These are phyloP conservation scores for Notoglanidium macrostoma DNA, from an alignment of 2,797 vertebrate species.

Conservation along the genomic window DNA sequence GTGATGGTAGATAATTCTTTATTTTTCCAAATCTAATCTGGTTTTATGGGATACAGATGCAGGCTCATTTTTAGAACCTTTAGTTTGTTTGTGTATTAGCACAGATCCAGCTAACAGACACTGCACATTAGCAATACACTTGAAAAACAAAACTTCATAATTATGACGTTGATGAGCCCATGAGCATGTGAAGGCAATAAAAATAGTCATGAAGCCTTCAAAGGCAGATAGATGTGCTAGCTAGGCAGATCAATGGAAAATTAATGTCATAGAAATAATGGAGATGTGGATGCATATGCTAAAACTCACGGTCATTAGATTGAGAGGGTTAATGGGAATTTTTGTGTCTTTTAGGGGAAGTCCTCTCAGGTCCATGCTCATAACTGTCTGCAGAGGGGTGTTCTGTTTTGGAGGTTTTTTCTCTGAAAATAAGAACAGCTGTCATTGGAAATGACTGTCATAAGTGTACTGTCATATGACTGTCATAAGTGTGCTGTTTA, in stretches of 20 bases:
- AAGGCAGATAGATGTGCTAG: too few species aligned
- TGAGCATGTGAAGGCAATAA: not conserved
- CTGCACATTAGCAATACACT: not conserved
- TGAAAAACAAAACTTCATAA: not conserved
- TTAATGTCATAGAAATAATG: not conserved
- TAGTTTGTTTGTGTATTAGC: not conserved
- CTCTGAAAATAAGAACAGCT: constrained; percentile 38
- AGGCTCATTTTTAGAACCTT: not conserved
- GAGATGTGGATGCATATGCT: not conserved
- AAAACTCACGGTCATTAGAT: constrained; percentile 67
- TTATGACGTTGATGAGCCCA: not conserved
- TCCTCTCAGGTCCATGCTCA: constrained; percentile 67
- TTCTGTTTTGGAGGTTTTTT: constrained; percentile 49
- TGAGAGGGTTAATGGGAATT: constrained; percentile 75
- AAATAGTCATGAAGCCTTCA: not conserved
- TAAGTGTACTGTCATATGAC: not conserved
- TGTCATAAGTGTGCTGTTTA: not conserved
- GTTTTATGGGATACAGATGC: not conserved
- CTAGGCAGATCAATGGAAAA: not conserved
- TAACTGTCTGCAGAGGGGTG: constrained; percentile 66
- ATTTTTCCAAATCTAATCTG: not conserved
- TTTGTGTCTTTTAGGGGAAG: constrained; percentile 70
- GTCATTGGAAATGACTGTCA: not conserved
- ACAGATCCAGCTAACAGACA: not conserved
- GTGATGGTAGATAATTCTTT: not conserved